A percentile compares a stretch with the other conserved stretches of the same genome.
Evolutionary conservation across 2,888 invertebrate species (phyloP).

Genomic region (Unio delphinus): DNA sequence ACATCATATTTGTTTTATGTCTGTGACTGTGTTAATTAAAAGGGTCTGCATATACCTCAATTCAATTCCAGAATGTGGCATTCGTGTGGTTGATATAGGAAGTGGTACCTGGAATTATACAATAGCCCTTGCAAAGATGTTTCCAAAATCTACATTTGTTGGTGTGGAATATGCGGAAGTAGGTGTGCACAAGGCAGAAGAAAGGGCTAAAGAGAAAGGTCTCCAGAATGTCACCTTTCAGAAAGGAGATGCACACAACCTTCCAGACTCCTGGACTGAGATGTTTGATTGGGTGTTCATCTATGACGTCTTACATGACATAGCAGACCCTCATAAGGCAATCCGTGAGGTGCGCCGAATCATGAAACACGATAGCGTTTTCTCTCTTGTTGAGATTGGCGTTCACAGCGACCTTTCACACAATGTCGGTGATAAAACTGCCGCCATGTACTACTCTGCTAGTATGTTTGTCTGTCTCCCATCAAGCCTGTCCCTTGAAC

Average conservation of each 20-base stretch:
- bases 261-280: too few relatives aligned
- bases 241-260: too few relatives aligned
- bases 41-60: too few relatives aligned
- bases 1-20: too few relatives aligned
- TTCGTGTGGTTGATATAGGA: conserved; percentile 4
- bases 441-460: conserved; percentile 2
- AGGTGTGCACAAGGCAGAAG: neutral
- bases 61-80: conserved; percentile 5
- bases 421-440: conserved; percentile 5
- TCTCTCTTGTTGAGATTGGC: too few relatives aligned
- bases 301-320: too few relatives aligned
- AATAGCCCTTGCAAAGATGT: neutral
- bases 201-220: conserved; percentile 1
- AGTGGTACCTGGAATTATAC: conserved; percentile 3
- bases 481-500: conserved; percentile 7
- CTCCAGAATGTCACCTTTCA: too few relatives aligned
- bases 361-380: too few relatives aligned
- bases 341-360: too few relatives aligned
- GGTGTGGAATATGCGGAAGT: conserved; percentile 4
- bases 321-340: too few relatives aligned
- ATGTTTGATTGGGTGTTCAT: too few relatives aligned
- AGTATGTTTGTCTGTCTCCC: conserved; percentile 22
- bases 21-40: too few relatives aligned
- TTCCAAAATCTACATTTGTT: conserved; percentile 5
- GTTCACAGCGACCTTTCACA: conserved; percentile 4